Base-by-base conservation (phyloP, 2,113 vertebrate species). In the Psophia crepitans region DNA sequence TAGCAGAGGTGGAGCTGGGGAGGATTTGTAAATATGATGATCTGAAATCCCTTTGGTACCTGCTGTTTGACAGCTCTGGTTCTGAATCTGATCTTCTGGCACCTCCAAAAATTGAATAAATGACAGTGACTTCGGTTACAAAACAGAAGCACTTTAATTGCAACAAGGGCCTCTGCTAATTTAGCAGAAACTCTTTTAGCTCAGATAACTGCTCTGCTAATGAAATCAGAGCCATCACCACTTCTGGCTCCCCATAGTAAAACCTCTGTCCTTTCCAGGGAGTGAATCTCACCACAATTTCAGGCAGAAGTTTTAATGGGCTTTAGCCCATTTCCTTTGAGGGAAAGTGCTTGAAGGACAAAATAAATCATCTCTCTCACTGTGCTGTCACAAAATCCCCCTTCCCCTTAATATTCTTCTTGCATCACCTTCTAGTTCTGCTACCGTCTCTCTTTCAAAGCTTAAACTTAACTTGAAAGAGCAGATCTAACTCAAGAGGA, bases 161-260 rank as follows among this genome's bases (percentile, higher is more conserved):
- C 92, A 60, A 56, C 70, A 54, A 79, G 53, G 87, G 44, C 53
- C 46, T 56, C 85, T 90, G 85, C 49, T 93, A 77, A 92, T 94
- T 96, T 48, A 94, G 79, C 71, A 84, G 92, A 86, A 96, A 79
- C 58, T 32, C 71, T 93, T 85, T 83, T 58, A 88, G 93, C 92
- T 96, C 74, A 90, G 78, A 30, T 77, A 93, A 88, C 90, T 94
- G 95, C 79, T 88, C 90, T 74, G 75, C 75, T 93, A 88, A 93
- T 95, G 88, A 94, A 93, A 93, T 69, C 85, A 94, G 64, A 94
- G 88, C 64, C 88, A 84, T 78, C 57, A 28, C 82, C 68, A 78
- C 79, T 70, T 19, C 78, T 91, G 89, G 57, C 57, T 95, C 66
- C 89, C 84, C 87, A 28, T 61, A 77, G 84, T 65, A 95, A 93